Conservation (phyloP, 2,797 vertebrate species). For the Malacoctenus gilli region DNA sequence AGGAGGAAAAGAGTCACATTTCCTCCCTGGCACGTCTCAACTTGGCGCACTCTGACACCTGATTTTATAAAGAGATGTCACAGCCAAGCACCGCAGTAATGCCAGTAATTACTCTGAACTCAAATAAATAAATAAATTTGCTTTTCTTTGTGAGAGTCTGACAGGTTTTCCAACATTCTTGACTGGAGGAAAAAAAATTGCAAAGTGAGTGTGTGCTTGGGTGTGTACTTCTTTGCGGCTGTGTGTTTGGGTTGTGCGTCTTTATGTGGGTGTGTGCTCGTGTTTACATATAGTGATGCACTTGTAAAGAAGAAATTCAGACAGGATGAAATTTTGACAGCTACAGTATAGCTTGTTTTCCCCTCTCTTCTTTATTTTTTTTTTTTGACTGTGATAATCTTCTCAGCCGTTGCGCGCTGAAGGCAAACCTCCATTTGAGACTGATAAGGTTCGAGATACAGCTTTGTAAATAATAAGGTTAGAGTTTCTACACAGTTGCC, state of each 20-base stretch:
- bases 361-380: slow-evolving; percentile 36
- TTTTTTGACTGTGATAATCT: slow-evolving; percentile 72
- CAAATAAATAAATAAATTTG: slow-evolving; percentile 85
- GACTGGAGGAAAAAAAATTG: slow-evolving; percentile 68
- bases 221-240: slow-evolving; percentile 24
- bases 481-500: slow-evolving; percentile 72
- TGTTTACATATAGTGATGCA: slow-evolving; percentile 75
- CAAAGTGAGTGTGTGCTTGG: slow-evolving; percentile 20
- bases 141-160: slow-evolving; percentile 81
- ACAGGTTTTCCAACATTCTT: slow-evolving; percentile 83
- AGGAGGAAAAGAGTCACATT: slow-evolving; percentile 74
- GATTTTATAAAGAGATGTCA: slow-evolving; percentile 84
- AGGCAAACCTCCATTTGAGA: slow-evolving; percentile 64
- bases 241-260: slow-evolving; percentile 56
- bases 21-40: slow-evolving; percentile 76
- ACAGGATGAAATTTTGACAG: slow-evolving; percentile 82
- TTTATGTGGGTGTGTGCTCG: slow-evolving; percentile 64
- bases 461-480: slow-evolving; percentile 81
- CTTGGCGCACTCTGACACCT: slow-evolving; percentile 78
- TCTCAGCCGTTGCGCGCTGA: slow-evolving; percentile 56
- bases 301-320: slow-evolving; percentile 72
- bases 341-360: slow-evolving; percentile 75
- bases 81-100: slow-evolving; percentile 74
- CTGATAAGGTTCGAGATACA: slow-evolving; percentile 71
- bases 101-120: slow-evolving; percentile 86